Base-by-base conservation (phyloP, 2,888 invertebrate genomes). In the Caradrina kadenii region DNA sequence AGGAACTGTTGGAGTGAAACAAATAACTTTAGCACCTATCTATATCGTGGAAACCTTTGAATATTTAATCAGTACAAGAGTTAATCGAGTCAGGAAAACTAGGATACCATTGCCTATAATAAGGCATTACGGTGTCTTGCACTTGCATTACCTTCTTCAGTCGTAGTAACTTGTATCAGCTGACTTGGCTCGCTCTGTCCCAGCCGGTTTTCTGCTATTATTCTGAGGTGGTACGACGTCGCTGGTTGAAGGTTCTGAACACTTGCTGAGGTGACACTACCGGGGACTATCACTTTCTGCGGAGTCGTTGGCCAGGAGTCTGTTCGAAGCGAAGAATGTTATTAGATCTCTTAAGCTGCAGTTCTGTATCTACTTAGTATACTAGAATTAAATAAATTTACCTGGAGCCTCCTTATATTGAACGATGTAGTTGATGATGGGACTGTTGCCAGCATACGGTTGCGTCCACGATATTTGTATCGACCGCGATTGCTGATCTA, bases 381-480 rank as follows among this genome's bases (percentile, higher is more conserved):
- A 42, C 13, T 45, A 4, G 5, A 45, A 45, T 15, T 85, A 60
- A 59, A 31, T 17, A 49, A 39, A 56, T 88, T 96, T 8, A 97
- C 97, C 97, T 95, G 98, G 96, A 73, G 98, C 98, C 88, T 98
- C 97, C 91, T 98, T 99, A 91, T 98, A 98, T 92, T 98, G 98
- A 48, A 99, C 97, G 76, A 98, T 98, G 91, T 98, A 99, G 90
- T 97, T 98, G 73, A 97, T 97, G 78, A 99, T 98, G 35, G 98
- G 98, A 91, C 98, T 98, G 87, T 98, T 98, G 73, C 98, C 98
- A 79, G 98, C 98, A 88, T 98, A 98, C 13, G 98, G 98, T 82
- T 98, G 97, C 42, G 97, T 98, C 99, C 99, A 99, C 1, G 98
- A 97, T 85, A 99, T 96, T 86, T 98, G 98, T 77, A 98, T 97